Evolutionary conservation across 2,888 invertebrate genomes (phyloP).

Genomic region (Drosophila nr. medialis): DNA sequence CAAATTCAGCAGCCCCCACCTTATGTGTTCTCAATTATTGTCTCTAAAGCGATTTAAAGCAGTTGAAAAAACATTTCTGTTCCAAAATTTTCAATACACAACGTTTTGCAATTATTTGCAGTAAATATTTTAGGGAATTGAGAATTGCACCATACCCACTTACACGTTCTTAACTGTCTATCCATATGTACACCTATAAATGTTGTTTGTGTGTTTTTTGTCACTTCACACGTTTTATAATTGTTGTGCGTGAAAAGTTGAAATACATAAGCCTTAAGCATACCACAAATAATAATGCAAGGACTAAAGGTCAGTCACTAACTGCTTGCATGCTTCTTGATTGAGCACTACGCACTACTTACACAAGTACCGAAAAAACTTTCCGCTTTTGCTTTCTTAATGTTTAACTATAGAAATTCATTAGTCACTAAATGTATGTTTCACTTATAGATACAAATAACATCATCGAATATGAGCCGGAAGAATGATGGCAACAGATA

Average conservation of each 20-base stretch:
- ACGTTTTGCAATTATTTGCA: no score
- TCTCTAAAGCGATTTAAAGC: no score
- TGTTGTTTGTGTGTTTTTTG: constrained; percentile 58
- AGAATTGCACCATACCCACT: constrained; percentile 16
- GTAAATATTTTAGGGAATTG: no score
- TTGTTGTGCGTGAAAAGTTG: constrained; percentile 68
- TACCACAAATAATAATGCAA: constrained; percentile 77
- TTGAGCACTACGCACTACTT: constrained; percentile 27
- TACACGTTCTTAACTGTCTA: constrained; percentile 41
- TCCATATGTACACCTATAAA: constrained; percentile 48
- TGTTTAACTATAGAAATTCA: not conserved
- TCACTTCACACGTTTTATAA: constrained; percentile 43
- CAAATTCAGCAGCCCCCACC: no score
- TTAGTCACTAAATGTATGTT: not conserved
- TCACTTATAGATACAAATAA: constrained; percentile 82
- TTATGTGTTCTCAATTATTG: no score
- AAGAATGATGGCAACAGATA: constrained; percentile 87
- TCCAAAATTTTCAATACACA: no score
- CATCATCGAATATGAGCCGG: constrained; percentile 83
- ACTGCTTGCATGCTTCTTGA: constrained; percentile 49
- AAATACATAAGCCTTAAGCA: constrained; percentile 75
- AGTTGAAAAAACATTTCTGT: no score
- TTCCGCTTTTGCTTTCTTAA: not conserved
- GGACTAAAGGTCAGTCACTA: constrained; percentile 81
- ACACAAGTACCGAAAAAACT: not conserved